Percentiles rank a stretch among this genome's conserved stretches.
These are phyloP conservation scores for Danaus chrysippus DNA, from an alignment of 2,888 invertebrate species.

Conservation along the genomic window DNA sequence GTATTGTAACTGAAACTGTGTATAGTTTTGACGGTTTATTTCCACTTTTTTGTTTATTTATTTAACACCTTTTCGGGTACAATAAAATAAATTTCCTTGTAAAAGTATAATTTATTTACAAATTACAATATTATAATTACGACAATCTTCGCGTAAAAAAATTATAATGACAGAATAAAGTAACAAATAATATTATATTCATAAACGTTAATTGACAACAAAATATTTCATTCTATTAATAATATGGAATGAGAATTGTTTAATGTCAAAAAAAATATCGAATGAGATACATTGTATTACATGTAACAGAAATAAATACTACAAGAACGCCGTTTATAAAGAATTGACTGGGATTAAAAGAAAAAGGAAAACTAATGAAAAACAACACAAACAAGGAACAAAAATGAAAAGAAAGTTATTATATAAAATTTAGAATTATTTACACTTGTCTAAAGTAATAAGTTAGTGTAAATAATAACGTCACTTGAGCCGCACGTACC, in stretches of 20 bases:
- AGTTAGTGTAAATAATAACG: slow-evolving; percentile 21
- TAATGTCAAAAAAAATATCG: slow-evolving; percentile 12
- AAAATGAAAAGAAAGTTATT: slow-evolving; percentile 11
- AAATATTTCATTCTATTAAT: slow-evolving; percentile 12
- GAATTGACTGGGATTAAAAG: slow-evolving; percentile 1
- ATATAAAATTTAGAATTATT: slow-evolving; percentile 22
- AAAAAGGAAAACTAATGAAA: slow-evolving; percentile 8
- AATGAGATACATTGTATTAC: slow-evolving; percentile 9
- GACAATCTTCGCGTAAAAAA: slow-evolving; percentile 33
- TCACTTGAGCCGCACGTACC: slow-evolving; percentile 35
- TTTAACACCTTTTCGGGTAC: background rate
- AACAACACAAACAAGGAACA: slow-evolving; percentile 12
- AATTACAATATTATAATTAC: slow-evolving; percentile 30
- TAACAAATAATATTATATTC: slow-evolving; percentile 14
- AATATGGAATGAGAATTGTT: slow-evolving; percentile 23
- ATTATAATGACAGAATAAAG: slow-evolving; percentile 21
- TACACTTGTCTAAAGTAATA: slow-evolving; percentile 34
- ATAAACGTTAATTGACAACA: slow-evolving; percentile 17
- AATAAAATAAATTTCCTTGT: slow-evolving; percentile 25
- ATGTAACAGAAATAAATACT: slow-evolving; percentile 17
- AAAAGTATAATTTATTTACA: slow-evolving; percentile 58
- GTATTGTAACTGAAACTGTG: too few relatives aligned
- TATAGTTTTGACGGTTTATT: too few relatives aligned
- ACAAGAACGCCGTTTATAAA: slow-evolving; percentile 2
- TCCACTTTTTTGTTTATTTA: too few relatives aligned